Evolutionary conservation across 2,113 vertebrate genomes (phyloP).

Genomic region (Pelecanus crispus): DNA sequence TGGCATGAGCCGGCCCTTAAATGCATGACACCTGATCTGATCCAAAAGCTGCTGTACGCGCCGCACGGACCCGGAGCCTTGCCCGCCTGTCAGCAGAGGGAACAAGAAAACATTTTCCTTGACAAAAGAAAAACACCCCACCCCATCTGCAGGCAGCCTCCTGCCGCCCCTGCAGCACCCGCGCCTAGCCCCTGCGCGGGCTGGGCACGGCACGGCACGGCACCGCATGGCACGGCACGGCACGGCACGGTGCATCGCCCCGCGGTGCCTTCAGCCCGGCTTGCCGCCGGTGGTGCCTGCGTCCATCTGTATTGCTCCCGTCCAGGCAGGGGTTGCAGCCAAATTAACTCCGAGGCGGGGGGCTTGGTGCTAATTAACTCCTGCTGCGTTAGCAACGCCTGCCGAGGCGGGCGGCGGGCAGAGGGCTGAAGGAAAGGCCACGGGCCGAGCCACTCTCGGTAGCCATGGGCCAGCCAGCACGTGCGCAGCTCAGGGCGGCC

Average conservation of each 20-base stretch:
- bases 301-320: rapidly evolving
- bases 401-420: not conserved
- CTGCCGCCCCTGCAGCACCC: not conserved
- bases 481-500: rapidly evolving
- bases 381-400: not conserved
- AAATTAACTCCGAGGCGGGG: not conserved
- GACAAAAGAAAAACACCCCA: conserved; percentile 27
- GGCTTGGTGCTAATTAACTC: not conserved
- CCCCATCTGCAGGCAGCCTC: not conserved
- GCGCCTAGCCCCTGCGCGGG: rapidly evolving
- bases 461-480: not conserved
- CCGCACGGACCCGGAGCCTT: not conserved
- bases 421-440: not conserved
- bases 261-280: rapidly evolving
- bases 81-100: not conserved
- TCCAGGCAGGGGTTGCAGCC: not conserved
- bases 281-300: rapidly evolving
- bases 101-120: conserved; percentile 61
- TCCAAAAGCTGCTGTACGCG: conserved; percentile 1
- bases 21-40: not conserved
- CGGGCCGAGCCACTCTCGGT: rapidly evolving
- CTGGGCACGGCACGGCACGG: rapidly evolving
- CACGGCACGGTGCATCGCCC: not conserved
- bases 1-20: not conserved
- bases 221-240: rapidly evolving